Conservation (phyloP, 2,113 vertebrate genomes). For the Strix aluco region DNA sequence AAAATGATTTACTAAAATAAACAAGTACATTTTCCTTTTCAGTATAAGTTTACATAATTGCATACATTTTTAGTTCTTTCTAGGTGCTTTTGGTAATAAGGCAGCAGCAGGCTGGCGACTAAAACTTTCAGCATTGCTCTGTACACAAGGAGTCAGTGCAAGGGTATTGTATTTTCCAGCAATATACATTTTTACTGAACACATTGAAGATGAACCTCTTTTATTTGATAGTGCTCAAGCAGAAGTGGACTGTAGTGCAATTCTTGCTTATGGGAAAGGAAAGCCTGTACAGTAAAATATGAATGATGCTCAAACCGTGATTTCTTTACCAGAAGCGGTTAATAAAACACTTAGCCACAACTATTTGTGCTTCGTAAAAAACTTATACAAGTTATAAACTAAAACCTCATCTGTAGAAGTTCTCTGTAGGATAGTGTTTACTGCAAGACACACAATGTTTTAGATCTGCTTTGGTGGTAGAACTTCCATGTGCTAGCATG, state of each 20-base stretch:
- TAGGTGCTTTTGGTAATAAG: slow-evolving; percentile 67
- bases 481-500: not conserved
- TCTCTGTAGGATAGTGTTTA: not conserved
- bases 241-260: slow-evolving; percentile 38
- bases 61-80: slow-evolving; percentile 70
- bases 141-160: slow-evolving; percentile 12
- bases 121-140: not conserved
- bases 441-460: not conserved
- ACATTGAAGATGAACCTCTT: not conserved
- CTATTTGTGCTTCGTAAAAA: slow-evolving; percentile 49
- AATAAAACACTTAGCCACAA: not conserved
- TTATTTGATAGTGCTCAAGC: slow-evolving; percentile 26
- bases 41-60: slow-evolving; percentile 64
- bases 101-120: slow-evolving; percentile 52
- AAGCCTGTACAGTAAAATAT: not conserved
- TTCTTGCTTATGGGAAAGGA: slow-evolving; percentile 40
- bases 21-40: slow-evolving; percentile 53
- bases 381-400: not conserved
- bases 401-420: not conserved
- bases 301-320: not conserved
- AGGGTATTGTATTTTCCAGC: slow-evolving; percentile 12
- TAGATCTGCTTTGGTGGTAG: slow-evolving; percentile 9
- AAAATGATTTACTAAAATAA: slow-evolving; percentile 68
- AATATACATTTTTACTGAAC: slow-evolving; percentile 40
- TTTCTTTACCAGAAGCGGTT: not conserved